phyloP scores from a whole-genome alignment of 2,888 invertebrate genomes.

The Leptarthrus brevirostris region DNA sequence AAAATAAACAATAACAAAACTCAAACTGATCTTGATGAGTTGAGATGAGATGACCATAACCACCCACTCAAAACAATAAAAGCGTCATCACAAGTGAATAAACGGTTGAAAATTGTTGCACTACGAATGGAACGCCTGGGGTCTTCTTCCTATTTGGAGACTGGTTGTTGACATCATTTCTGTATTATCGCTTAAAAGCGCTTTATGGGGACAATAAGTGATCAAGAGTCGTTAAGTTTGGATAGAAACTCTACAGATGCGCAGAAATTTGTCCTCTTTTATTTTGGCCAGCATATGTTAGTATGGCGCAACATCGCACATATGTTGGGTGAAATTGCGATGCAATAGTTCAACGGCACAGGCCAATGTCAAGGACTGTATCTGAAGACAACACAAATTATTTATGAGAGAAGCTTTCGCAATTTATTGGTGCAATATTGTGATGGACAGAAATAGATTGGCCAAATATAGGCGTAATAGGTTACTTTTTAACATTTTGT shows the following conservation, averaged over 20 bases:
- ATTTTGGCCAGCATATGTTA: background rate
- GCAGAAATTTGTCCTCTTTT: background rate
- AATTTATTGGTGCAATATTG: background rate
- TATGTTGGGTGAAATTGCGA: slow-evolving; percentile 8
- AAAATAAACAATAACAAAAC: slow-evolving; percentile 39
- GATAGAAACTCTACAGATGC: background rate
- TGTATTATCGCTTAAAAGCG: slow-evolving; percentile 32
- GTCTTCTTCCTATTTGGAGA: slow-evolving; percentile 31
- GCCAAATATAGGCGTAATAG: too few relatives aligned
- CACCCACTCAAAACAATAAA: slow-evolving; percentile 48
- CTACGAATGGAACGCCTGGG: slow-evolving; percentile 34
- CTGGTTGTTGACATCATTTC: slow-evolving; percentile 46
- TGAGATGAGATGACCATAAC: slow-evolving; percentile 42
- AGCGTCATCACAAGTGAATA: slow-evolving; percentile 48
- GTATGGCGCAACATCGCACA: background rate
- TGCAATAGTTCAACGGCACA: slow-evolving; percentile 18
- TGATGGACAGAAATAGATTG: too few relatives aligned
- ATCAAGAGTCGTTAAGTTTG: slow-evolving; percentile 41
- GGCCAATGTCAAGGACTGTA: slow-evolving; percentile 40
- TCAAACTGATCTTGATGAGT: slow-evolving; percentile 33
- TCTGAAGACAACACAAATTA: slow-evolving; percentile 10
- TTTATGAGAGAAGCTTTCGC: slow-evolving; percentile 11
- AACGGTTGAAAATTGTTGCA: slow-evolving; percentile 43
- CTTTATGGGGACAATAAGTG: slow-evolving; percentile 36
- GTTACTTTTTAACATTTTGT: background rate